Evolutionary conservation across 2,888 invertebrate genomes (phyloP), one percentile per base, ranked within the genome.

Genomic region (Megamerina dolium): DNA sequence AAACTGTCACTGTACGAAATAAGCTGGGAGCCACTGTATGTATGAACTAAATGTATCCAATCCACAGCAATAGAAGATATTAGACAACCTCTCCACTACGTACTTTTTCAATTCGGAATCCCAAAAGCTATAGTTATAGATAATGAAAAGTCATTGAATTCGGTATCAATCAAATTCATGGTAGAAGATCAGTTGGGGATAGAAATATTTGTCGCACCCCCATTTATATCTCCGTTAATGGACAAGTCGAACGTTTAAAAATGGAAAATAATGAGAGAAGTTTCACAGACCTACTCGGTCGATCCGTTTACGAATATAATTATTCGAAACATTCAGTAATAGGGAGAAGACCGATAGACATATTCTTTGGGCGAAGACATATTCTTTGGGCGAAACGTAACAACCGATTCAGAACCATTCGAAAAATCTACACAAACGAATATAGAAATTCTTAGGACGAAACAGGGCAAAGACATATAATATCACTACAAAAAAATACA

Each of bases 61-160:
- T 23, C 23, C 10, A 23, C 6, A 23, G 23, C 23, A 23, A 10
- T 23, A 23, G 23, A 23, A 23, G 6, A 23, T 23, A 23, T 23
- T 23, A 23, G 23, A 10, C 8, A 23, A 23, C 23, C 23, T 8
- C 23, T 23, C 10, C 6, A 10, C 6, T 10, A 23, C 6, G 6
- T 23, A 23, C 23, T 50, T 13, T 48, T 51, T 6, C 34, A 20
- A 10, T 53, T 48, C 17, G 43, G 49, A 6, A 41, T 46, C 13
- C 51, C 53, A 8, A 38, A 50, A 17, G n/a, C 18, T 26, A 29
- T 56, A 1, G 49, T 55, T 2, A 52, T 49, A 20, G 54, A 55
- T 16, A 52, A 49, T 8, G 55, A 57, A 37, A 46, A 34, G 20
- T 47, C 51, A 0, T 17, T 57, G 3, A 52, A 50, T 19, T 50